Conservation (phyloP, 2,113 vertebrate species). For the Romanogobio albipinnatus region DNA sequence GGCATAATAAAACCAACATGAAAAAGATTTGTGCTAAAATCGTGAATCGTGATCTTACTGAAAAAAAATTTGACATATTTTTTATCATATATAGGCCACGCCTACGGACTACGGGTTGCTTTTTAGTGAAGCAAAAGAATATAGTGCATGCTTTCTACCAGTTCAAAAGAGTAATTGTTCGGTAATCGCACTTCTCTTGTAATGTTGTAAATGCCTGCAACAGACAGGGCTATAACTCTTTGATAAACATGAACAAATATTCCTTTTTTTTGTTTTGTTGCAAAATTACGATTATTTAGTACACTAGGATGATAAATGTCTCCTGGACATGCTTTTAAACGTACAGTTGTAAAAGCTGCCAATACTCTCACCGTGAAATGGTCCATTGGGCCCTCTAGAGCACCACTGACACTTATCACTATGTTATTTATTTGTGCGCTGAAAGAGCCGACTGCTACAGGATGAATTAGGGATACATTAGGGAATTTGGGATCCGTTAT, state of each 20-base stretch:
- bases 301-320: slow-evolving; percentile 73
- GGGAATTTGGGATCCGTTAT: slow-evolving; percentile 62
- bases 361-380: slow-evolving; percentile 58
- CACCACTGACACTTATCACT: slow-evolving; percentile 69
- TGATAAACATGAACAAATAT: slow-evolving; percentile 56
- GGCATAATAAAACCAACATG: no score
- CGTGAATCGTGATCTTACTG: no score
- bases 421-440: slow-evolving; percentile 71
- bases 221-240: slow-evolving; percentile 58
- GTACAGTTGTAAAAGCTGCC: slow-evolving; percentile 66
- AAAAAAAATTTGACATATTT: no score
- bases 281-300: slow-evolving; percentile 69
- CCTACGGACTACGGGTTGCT: no score
- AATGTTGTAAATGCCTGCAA: slow-evolving; percentile 49
- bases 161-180: no score
- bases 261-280: slow-evolving; percentile 56
- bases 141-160: no score
- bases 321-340: slow-evolving; percentile 65
- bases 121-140: no score
- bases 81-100: no score
- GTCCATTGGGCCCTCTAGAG: slow-evolving; percentile 55
- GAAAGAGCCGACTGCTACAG: slow-evolving; percentile 39
- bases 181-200: no score
- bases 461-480: slow-evolving; percentile 61
- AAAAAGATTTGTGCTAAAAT: no score